These are phyloP conservation scores for Andricus curvator DNA, from an alignment of 2,888 invertebrate genomes.

Conservation along the genomic window DNA sequence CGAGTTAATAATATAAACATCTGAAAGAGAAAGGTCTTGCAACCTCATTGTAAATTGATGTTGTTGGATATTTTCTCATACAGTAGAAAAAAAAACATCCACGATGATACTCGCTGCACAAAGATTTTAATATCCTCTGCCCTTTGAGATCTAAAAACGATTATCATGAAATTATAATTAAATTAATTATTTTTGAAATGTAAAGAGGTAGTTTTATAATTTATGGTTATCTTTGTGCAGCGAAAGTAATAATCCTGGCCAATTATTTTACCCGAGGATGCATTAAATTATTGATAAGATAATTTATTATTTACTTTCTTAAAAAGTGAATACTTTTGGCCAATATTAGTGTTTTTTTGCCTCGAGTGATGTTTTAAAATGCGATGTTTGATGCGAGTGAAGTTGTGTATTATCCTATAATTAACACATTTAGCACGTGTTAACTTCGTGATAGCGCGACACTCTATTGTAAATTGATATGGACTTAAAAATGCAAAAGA, in stretches of 20 bases:
- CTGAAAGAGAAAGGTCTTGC: slow-evolving; percentile 8
- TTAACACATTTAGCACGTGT: slow-evolving; percentile 37
- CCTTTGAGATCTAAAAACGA: background rate
- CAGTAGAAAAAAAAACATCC: slow-evolving; percentile 17
- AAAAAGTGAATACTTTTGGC: background rate
- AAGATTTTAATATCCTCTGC: background rate
- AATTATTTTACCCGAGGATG: background rate
- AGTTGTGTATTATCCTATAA: slow-evolving; percentile 10
- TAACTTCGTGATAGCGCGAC: slow-evolving; percentile 40
- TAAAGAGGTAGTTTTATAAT: background rate
- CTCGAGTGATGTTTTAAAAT: slow-evolving; percentile 14
- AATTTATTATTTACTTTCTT: background rate
- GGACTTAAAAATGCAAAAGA: slow-evolving; percentile 21
- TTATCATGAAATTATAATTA: background rate
- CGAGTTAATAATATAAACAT: slow-evolving; percentile 6
- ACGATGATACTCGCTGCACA: slow-evolving; percentile 16
- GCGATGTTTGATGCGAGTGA: slow-evolving; percentile 26
- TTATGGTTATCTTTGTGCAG: background rate
- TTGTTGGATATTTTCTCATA: slow-evolving; percentile 34
- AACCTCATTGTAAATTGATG: slow-evolving; percentile 32
- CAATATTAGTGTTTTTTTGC: background rate
- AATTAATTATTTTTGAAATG: background rate
- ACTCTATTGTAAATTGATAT: slow-evolving; percentile 37
- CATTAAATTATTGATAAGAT: background rate
- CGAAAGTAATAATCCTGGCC: background rate